Evolutionary conservation across 1,140 invertebrate species (phyloP).

Genomic region (Heliconius eleuchia): DNA sequence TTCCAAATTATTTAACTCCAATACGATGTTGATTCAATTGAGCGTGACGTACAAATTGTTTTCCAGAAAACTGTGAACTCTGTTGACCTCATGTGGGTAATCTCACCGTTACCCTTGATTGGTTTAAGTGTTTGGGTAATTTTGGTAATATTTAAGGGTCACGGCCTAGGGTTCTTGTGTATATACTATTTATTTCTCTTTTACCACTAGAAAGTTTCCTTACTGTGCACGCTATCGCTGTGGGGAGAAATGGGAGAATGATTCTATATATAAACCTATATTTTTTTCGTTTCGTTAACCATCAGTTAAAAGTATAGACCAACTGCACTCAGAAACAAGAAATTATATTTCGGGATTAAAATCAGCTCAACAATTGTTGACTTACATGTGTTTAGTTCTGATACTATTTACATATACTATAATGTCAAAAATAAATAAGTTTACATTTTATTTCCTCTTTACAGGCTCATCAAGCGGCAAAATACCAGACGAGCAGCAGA

Average conservation of each 20-base stretch:
- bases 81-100: slow-evolving; percentile 44
- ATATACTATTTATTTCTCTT: not conserved
- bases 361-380: no score
- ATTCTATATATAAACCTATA: no score
- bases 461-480: slow-evolving; percentile 66
- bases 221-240: no score
- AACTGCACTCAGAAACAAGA: no score
- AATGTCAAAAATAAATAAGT: not conserved
- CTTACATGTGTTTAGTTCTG: no score
- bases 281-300: no score
- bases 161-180: not conserved
- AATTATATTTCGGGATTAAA: no score
- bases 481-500: slow-evolving; percentile 47
- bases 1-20: slow-evolving; percentile 27
- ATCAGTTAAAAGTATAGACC: no score
- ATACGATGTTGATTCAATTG: slow-evolving; percentile 45
- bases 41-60: slow-evolving; percentile 47
- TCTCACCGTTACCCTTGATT: slow-evolving; percentile 36
- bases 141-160: slow-evolving; percentile 20
- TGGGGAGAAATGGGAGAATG: no score
- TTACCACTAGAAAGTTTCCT: no score
- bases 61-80: slow-evolving; percentile 51
- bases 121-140: slow-evolving; percentile 23
- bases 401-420: not conserved
- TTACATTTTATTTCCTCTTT: not conserved